Evolutionary conservation across 2,888 invertebrate genomes (phyloP), one percentile per base, ranked within the genome.

Genomic region (Himalopsyche tibetana): DNA sequence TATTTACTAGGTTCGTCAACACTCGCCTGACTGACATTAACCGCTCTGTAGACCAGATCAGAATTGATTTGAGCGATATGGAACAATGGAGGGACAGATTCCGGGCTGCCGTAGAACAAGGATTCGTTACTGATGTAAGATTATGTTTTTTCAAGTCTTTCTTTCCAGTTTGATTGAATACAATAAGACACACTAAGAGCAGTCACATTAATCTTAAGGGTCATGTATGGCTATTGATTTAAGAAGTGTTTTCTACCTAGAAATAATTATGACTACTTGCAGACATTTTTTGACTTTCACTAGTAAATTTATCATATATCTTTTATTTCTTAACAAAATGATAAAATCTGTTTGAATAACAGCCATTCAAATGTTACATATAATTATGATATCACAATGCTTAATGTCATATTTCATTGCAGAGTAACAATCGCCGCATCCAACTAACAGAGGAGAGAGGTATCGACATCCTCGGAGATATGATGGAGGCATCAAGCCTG

Each of bases 21-120:
- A 93, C 95, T 0, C 89, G 89, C 0, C 90, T 96, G 4, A 91
- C 92, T 17, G 95, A 97, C 90, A 89, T 97, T 56, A 94, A 95
- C 90, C 94, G 97, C 2, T 94, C 95, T 38, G 93, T 93, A 2
- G 96, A 97, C 91, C 94, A 94, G 90, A 93, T 96, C 89, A 93
- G 92, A 84, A 91, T 95, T 51, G 96, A 96, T 89, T 92, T 97
- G 5, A 93, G 94, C n/a, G 95, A 96, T 89, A 89, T 97, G 91
- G 95, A 95, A 90, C 94, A 95, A 86, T 97, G 97, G 97, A 93
- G 96, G 74, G 95, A 96, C 90, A 94, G 96, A 74, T 95, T 97
- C 89, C 93, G 94, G 87, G 94, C 95, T 86, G 96, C 96, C 2
- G 95, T 97, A 83, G 95, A 96, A 88, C 94, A 94, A 82, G 95